Base-by-base conservation (phyloP, 2,888 invertebrate species). In the Sarcophaga rosellei region DNA sequence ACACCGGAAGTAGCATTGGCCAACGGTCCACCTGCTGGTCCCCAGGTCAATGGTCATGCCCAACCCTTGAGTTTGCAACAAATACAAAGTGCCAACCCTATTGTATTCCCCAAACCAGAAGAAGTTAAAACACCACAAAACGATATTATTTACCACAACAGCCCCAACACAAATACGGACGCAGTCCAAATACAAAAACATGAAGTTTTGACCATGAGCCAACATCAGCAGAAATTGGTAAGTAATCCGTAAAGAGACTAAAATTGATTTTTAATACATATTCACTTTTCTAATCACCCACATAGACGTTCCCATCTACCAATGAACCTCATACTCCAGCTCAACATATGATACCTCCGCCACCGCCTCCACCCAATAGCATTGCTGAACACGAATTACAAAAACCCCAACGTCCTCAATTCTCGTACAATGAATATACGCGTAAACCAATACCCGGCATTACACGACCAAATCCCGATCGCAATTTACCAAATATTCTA, bases 401-500 rank as follows among this genome's bases (percentile, higher is more conserved):
- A 47, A 87, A 87, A 25, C 87, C 89, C 3, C 88, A 61, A 21
- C 88, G 88, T 8, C 88, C 86, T 1, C 89, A 74, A 69, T 89
- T 77, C 44, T 87, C 88, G 62, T 91, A 90, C 88, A 92, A 90
- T 69, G 92, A 92, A 47, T 92, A 89, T 44, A 92, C 91, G 0
- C 91, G 93, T 15, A 93, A 93, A 62, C 89, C 91, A 0, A 86
- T 90, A 25, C 88, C 89, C 0, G 90, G 90, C 23, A 89, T 90
- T 62, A 75, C 87, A 4, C 89, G 91, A 5, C 91, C 90, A 3
- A 90, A 89, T 84, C 89, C 90, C 4, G 91, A 91, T 78, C 89
- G 89, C 1, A 90, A 93, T 79, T 90, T 95, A 65, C 96, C 96
- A 1, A 96, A 96, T 89, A 96, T 96, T 89, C 91, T 96, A 35